These are phyloP conservation scores for Nymphicus hollandicus DNA, from an alignment of 2,113 vertebrate genomes.

Conservation along the genomic window DNA sequence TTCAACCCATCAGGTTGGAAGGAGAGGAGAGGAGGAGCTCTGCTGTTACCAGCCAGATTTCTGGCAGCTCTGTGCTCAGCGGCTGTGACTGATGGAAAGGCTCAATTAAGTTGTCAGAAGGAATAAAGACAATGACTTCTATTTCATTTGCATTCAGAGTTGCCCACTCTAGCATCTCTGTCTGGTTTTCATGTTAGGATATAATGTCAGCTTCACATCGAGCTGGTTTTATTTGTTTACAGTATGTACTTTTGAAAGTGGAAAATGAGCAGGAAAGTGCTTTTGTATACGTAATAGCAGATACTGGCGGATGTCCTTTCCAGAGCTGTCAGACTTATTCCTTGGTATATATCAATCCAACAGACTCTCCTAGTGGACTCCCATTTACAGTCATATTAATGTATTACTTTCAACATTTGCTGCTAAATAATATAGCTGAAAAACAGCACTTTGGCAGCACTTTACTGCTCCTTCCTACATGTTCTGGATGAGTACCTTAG, in stretches of 20 bases:
- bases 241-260: background rate
- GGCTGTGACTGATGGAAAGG: slow-evolving; percentile 64
- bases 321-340: background rate
- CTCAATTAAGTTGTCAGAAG: slow-evolving; percentile 69
- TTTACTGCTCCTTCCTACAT: background rate
- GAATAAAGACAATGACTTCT: slow-evolving; percentile 60
- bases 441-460: background rate
- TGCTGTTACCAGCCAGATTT: background rate
- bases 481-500: background rate
- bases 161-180: background rate
- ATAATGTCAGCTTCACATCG: background rate
- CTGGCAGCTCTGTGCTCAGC: slow-evolving; percentile 34
- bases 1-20: background rate
- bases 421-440: background rate
- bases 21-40: background rate
- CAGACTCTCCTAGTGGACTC: background rate
- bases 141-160: slow-evolving; percentile 28
- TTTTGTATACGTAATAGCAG: background rate
- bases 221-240: background rate
- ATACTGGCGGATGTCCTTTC: background rate
- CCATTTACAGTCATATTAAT: background rate
- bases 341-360: background rate
- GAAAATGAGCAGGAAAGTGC: background rate
- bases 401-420: background rate
- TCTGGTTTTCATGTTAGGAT: background rate